Evolutionary conservation across 2,113 vertebrate species (phyloP), one percentile per base, ranked within the genome.

Genomic region (Leucopsar rothschildi): DNA sequence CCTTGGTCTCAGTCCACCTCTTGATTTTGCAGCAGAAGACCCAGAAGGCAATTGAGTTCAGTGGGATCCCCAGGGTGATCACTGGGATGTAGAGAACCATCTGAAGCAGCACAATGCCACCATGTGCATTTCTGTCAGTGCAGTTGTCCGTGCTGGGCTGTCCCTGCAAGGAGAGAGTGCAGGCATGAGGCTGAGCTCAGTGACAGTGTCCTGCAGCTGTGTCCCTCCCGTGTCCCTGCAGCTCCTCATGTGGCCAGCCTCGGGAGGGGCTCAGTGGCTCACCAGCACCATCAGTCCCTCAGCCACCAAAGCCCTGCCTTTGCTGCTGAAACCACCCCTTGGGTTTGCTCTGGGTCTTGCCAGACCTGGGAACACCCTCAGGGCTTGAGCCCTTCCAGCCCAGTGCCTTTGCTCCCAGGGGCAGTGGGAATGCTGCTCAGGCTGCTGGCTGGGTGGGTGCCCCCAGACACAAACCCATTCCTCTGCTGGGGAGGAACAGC

Each of bases 41-140:
- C 97, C 98, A 98, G 65, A 98, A 83, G 4, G 98, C 97, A 56
- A 96, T 22, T 0, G 33, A 2, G 2, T 98, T 98, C 61, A 98
- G 96, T 17, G 96, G 45, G 64, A 97, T 53, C 6, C 98, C 98
- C 31, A 98, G 52, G n/a, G 23, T 3, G 2, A 97, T 6, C 39
- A 92, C 49, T 2, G 96, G 90, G 64, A 91, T 44, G 44, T 93
- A 95, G 78, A 96, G 0, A 10, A 92, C 19, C 12, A 95, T 6
- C 23, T 95, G 94, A 15, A 97, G 27, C 0, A 88, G 16, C 7
- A 6, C 4, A 11, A 40, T 7, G 22, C 9, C 1, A 0, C 1
- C 2, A 10, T 39, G 11, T 2, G 7, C 4, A 22, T 3, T 15
- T 39, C 47, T 29, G 5, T 29, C 15, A 0, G 79, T 90, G 88